Base-by-base conservation (phyloP, 2,888 invertebrate species). In the Lysandra coridon region DNA sequence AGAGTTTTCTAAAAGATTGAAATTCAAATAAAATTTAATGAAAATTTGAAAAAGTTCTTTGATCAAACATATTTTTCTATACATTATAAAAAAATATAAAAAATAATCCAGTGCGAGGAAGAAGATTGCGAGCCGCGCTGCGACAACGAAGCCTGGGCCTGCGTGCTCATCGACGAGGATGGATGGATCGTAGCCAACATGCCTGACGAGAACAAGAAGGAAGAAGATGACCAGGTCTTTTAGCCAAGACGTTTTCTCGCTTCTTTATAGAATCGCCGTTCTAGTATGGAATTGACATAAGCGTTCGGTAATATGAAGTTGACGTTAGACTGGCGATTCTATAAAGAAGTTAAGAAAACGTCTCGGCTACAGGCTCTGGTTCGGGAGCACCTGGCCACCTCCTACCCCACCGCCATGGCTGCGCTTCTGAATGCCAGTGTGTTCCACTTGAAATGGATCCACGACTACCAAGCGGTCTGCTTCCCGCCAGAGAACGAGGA, bases 391-490 rank as follows among this genome's bases (percentile, higher is more conserved):
- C 86, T 94, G 7, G 88, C 92, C 0, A 85, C 87, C 0, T 81
- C 87, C 1, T 87, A 91, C 82, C 94, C 94, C 0, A 84, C 86
- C 0, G 92, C 88, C 0, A 93, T 94, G 94, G 84, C 86, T 0
- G 90, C 90, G 0, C 84, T 94, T 57, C 87, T 92, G 2, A 87
- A 88, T 49, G 89, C 89, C 4, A 82, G 83, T 30, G 88, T 94
- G 33, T 94, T 90, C 81, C 88, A 90, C 17, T 82, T 92, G 4
- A 89, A 90, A 83, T 91, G 92, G 91, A 85, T 94, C 33, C 92
- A 94, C 78, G 94, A 94, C 81, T 94, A 94, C 80, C 94, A 94
- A 79, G 90, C 87, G 0, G 91, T 94, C 0, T 94, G 94, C 83
- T 94, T 94, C 78, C 88, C 89, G 1, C 85, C 84, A 0, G 82